Base-by-base conservation (phyloP, 2,888 invertebrate species). In the Galerucella calmariensis region DNA sequence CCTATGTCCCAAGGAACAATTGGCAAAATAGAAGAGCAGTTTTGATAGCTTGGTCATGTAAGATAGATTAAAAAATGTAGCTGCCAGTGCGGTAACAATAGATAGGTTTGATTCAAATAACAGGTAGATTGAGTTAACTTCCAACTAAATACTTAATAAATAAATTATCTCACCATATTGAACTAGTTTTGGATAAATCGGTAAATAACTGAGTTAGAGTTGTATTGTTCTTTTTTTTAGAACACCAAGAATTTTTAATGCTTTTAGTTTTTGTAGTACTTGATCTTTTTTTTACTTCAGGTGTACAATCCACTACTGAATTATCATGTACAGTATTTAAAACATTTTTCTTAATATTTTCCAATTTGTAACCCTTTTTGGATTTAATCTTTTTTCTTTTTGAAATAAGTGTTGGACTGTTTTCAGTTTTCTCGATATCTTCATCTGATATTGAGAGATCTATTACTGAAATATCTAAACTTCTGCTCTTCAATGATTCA, bases 241-340 rank as follows among this genome's bases (percentile, higher is more conserved):
- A 14, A 61, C 41, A 59, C 24, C 41, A n/a, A 51, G 11, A 51
- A 16, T 16, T 46, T 67, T 67, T 67, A 20, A 11, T n/a, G 6
- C 16, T 56, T 35, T n/a, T 53, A 48, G n/a, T 66, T 66, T 66
- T 66, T 5, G 3, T 75, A 14, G 63, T 75, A 9, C 61, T 24
- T 62, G 67, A 74, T 48, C 75, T 77, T 4, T 51, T 59, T 53
- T 48, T 68, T 24, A 77, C 11, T 59, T 78, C 76, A 16, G 82
- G 82, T 16, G 82, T 82, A 58, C 73, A 73, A n/a, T 77, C 81
- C 66, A 82, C 79, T 14, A 74, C 66, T 6, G 68, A 53, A 69
- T 69, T 69, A 41, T 79, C 76, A 75, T 77, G 63, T 27, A 69
- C 41, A 41, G 67, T 62, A 53, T 69, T 63, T 20, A 77, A 77